A percentile compares a stretch with the other conserved stretches of the same genome.
Conservation (phyloP, 2,888 invertebrate species). For the Chrysotoxum bicinctum region DNA sequence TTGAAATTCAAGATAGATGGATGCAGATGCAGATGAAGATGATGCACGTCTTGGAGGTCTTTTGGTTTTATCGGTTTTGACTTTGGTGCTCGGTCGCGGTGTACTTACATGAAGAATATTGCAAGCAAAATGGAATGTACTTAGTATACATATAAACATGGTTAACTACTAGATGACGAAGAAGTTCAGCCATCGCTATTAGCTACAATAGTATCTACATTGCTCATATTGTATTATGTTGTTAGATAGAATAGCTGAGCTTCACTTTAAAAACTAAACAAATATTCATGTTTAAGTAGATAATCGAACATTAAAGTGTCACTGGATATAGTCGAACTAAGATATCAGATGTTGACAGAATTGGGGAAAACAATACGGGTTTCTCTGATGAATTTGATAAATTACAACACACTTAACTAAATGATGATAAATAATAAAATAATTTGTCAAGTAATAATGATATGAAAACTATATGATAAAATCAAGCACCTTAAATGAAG, state of each 20-base stretch:
- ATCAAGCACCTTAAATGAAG: too few relatives aligned
- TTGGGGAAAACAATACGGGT: too few relatives aligned
- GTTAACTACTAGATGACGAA: background rate
- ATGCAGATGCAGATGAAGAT: constrained; percentile 49
- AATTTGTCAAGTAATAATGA: too few relatives aligned
- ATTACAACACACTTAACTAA: too few relatives aligned
- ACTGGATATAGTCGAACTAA: background rate
- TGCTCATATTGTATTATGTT: background rate
- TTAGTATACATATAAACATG: too few relatives aligned
- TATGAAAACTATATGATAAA: too few relatives aligned
- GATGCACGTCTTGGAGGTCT: constrained; percentile 57
- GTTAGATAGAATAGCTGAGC: background rate
- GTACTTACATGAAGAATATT: background rate
- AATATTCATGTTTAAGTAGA: background rate
- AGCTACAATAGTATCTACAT: background rate
- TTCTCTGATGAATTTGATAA: too few relatives aligned
- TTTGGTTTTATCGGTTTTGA: constrained; percentile 42
- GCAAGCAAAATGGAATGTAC: background rate
- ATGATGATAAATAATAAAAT: too few relatives aligned
- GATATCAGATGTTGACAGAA: background rate
- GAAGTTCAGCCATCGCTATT: background rate
- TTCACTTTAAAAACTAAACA: background rate
- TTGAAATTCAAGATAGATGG: constrained; percentile 33
- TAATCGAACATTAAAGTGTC: background rate
- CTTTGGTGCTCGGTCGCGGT: background rate